These are phyloP conservation scores for Paguma larvata DNA, from an alignment of 2,797 vertebrate genomes.

Conservation along the genomic window DNA sequence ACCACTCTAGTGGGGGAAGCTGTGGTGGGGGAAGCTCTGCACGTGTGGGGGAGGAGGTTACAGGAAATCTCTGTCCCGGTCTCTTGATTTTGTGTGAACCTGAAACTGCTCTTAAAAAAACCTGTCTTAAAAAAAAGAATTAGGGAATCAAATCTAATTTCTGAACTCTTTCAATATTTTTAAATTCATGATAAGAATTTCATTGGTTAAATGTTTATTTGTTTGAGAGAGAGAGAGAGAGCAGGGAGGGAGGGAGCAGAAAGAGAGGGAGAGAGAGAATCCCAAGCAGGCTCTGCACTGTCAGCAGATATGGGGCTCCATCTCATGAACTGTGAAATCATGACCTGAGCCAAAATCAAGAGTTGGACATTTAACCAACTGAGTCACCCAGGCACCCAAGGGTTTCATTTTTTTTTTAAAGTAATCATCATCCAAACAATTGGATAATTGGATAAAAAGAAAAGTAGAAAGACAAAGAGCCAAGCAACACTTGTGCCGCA, in stretches of 20 bases:
- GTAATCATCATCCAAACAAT: not conserved
- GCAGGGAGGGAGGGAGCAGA: too few species aligned
- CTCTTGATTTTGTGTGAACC: not conserved
- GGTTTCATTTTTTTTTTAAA: not conserved
- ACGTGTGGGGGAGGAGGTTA: not conserved
- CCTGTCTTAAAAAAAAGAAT: not conserved
- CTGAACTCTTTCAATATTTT: not conserved
- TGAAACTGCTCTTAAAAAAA: not conserved
- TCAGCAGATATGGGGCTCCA: too few species aligned
- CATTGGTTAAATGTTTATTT: not conserved
- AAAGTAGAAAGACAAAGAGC: not conserved
- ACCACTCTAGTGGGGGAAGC: not conserved
- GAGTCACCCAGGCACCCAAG: not conserved
- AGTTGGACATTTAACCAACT: too few species aligned
- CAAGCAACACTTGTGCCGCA: not conserved
- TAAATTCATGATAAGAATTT: not conserved
- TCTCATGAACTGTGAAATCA: too few species aligned
- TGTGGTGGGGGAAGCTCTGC: not conserved
- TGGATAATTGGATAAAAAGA: not conserved
- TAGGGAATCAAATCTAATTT: not conserved
- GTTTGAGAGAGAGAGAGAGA: too few species aligned
- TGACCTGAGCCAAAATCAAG: too few species aligned
- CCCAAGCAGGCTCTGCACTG: too few species aligned
- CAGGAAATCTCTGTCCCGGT: not conserved
- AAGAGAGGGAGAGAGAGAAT: too few species aligned